phyloP scores from a whole-genome alignment of 2,797 vertebrate species.

The Malurus splendens region DNA sequence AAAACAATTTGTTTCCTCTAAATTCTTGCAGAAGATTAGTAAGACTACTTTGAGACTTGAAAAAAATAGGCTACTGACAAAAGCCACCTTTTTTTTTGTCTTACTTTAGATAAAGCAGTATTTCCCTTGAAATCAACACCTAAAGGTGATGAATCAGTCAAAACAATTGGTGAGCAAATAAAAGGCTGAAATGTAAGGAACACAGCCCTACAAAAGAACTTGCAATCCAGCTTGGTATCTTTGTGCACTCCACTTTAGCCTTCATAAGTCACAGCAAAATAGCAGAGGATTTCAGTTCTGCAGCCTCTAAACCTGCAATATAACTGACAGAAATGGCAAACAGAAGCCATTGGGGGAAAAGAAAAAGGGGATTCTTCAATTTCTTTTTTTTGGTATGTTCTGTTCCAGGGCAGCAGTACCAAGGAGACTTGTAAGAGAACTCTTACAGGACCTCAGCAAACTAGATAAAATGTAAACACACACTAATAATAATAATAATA shows the following conservation, averaged over 20 bases:
- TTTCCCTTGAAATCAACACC: background rate
- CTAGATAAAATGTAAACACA: background rate
- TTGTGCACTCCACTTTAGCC: background rate
- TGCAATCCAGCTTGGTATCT: background rate
- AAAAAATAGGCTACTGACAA: background rate
- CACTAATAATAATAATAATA: too few relatives aligned
- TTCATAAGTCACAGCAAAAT: background rate
- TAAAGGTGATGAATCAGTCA: background rate
- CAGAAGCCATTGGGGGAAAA: background rate
- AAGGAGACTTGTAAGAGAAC: background rate
- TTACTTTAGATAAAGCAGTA: background rate
- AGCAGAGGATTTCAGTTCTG: conserved; percentile 4
- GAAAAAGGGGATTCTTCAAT: background rate
- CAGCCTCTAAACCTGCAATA: background rate
- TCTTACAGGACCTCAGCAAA: background rate
- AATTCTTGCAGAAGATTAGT: background rate
- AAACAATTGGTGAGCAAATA: conserved; percentile 23
- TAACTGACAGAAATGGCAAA: background rate
- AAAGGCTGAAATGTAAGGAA: conserved; percentile 16
- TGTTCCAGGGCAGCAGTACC: background rate
- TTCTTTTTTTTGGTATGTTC: background rate
- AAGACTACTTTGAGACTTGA: background rate
- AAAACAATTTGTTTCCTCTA: background rate
- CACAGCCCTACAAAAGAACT: background rate
- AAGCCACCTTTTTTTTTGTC: background rate